Evolutionary conservation across 2,888 invertebrate species (phyloP).

Genomic region (Himalopsyche japonica): DNA sequence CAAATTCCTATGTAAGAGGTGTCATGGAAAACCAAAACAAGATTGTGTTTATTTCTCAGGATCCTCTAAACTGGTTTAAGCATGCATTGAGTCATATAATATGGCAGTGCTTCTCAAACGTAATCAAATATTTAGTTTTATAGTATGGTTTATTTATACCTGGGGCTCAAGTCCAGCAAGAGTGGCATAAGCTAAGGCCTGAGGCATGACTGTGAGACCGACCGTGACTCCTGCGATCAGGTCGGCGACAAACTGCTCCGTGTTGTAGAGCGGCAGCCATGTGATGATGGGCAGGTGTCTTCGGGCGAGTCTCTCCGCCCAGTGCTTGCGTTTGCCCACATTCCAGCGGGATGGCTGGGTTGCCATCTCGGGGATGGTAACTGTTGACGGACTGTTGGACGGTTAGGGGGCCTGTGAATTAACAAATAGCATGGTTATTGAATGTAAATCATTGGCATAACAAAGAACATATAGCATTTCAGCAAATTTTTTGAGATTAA

Average conservation of each 20-base stretch:
- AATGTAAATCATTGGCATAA: neutral
- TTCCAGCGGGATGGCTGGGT: conserved; percentile 6
- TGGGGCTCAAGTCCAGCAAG: conserved; percentile 85
- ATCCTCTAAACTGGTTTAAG: neutral
- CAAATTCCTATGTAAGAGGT: neutral
- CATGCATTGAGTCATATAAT: neutral
- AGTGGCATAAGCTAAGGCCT: conserved; percentile 89
- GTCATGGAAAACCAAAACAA: neutral
- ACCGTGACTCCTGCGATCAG: conserved; percentile 91
- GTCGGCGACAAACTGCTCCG: conserved; percentile 79
- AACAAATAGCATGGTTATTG: neutral
- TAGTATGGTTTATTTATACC: conserved; percentile 51
- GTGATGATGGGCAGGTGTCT: conserved; percentile 66
- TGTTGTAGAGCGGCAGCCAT: conserved; percentile 78
- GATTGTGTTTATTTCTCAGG: neutral
- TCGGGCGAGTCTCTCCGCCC: conserved; percentile 45
- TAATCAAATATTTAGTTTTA: neutral
- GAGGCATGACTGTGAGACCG: conserved; percentile 90
- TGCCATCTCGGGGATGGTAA: conserved; percentile 13
- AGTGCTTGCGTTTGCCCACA: conserved; percentile 47
- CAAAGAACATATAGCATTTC: too few species aligned
- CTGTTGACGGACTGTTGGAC: neutral
- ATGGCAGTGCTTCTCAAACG: neutral
- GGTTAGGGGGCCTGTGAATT: neutral
- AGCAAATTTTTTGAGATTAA: too few species aligned